Evolutionary conservation across 2,113 vertebrate genomes (phyloP), one percentile per base, ranked within the genome.

Genomic region (Ceyx melanurus): DNA sequence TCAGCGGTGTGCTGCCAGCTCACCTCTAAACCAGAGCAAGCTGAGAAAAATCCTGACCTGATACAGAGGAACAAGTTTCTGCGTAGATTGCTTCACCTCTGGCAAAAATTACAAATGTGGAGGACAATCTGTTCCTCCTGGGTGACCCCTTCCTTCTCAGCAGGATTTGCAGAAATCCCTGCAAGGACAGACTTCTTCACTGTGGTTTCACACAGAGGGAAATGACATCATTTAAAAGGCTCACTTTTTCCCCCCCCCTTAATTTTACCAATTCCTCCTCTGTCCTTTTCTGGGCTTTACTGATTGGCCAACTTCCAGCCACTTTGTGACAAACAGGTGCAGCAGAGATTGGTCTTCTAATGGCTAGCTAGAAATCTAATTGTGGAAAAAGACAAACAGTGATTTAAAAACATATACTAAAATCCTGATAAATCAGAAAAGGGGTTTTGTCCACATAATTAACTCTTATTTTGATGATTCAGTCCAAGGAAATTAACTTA

Each of bases 161-260:
- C 13, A 88, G 43, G 42, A 50, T 66, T 73, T 89, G 13, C 6
- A 7, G 80, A 82, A 88, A 60, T 64, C 26, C 33, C 10, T 66
- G 40, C 48, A 85, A 82, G 18, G 40, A n/a, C 18, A 70, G 25
- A 9, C 6, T 12, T 60, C 54, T 85, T 66, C 20, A 35, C 13
- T 0, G 1, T 73, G 33, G 29, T 61, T 89, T 84, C 0, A 0
- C 21, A 9, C 2, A 26, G 35, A 53, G 50, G 19, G 17, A 82
- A 75, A 40, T 19, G 0, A 31, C 48, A 42, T 35, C 61, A 68
- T 35, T 82, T 58, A 23, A 22, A 82, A 76, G 2, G 8, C n/a
- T 65, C 28, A 12, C 22, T 10, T 4, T 13, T n/a, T 86, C 82
- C 82, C 71, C 40, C 13, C n/a, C 13, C n/a, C 48, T 37, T 64